These are phyloP conservation scores for Etheostoma spectabile DNA, from an alignment of 2,113 vertebrate genomes.

Conservation along the genomic window DNA sequence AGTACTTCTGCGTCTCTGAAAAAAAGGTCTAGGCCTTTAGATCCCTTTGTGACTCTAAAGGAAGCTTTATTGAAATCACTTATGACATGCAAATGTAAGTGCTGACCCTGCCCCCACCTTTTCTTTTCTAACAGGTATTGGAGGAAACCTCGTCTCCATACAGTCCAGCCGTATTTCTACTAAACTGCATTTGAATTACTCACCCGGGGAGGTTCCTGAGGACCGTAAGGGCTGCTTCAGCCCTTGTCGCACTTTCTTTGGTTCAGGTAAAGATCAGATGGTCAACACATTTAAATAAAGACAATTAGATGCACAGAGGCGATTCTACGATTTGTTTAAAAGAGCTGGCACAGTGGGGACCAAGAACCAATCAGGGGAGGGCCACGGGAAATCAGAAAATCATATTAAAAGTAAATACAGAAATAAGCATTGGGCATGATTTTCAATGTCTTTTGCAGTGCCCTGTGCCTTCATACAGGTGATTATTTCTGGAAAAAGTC, in stretches of 20 bases:
- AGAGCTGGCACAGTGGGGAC: too few relatives aligned
- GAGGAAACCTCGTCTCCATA: constrained; percentile 95
- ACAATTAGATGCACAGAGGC: too few relatives aligned
- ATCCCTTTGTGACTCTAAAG: background rate
- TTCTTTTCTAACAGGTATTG: constrained; percentile 84
- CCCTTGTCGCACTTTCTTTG: constrained; percentile 88
- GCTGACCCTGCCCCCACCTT: background rate
- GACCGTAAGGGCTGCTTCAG: constrained; percentile 86
- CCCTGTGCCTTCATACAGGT: background rate
- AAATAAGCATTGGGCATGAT: background rate
- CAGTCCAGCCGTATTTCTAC: constrained; percentile 97
- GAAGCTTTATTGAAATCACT: too few relatives aligned
- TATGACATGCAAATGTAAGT: too few relatives aligned
- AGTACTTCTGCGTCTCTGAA: background rate
- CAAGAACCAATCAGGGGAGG: too few relatives aligned
- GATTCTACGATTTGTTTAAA: too few relatives aligned
- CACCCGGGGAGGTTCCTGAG: constrained; percentile 87
- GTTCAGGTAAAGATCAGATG: constrained; percentile 84
- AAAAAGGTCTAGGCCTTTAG: background rate
- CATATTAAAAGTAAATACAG: too few relatives aligned
- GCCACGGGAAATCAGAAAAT: too few relatives aligned
- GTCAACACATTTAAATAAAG: background rate
- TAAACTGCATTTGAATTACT: constrained; percentile 90
- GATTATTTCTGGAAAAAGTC: background rate
- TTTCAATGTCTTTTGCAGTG: background rate